Base-by-base conservation (phyloP, 2,113 vertebrate species). In the Myrmecophaga tridactyla region DNA sequence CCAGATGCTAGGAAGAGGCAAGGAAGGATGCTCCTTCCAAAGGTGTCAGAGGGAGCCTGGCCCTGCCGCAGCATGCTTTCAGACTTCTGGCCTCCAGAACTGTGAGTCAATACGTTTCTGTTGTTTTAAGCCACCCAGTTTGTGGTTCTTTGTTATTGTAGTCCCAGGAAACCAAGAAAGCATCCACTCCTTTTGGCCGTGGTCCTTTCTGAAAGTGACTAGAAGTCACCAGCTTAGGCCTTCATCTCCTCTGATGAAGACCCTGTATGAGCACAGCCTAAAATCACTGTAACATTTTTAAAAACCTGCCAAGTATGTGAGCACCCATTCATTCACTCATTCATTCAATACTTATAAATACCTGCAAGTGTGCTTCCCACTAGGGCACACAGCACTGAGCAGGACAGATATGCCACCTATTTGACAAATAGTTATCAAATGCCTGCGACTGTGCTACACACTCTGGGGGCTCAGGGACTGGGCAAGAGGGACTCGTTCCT, bases 401-500 rank as follows among this genome's bases (percentile, higher is more conserved):
- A 29, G 41, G 20, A 75, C 25, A 53, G 46, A 69, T 20, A 6
- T 0, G 10, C 13, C 65, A 27, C 20, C 43, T 82, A 34, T 29
- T 36, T 48, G n/a, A 84, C 29, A 56, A 73, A 83, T 29, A 46
- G 39, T 11, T 20, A 62, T 65, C 72, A 63, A 60, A 29, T 20
- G 41, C 27, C 39, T 77, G 65, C 23, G 11, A 15, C 5, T 1
- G 4, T 48, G n/a, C 17, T 31, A 23, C 23, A 20, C 15, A 15
- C 5, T 12, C 4, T 46, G 17, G 31, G 15, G 65, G 23, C 39
- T 0, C 25, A 6, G 3, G 27, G 36, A 1, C 58, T 3, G 34
- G 53, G 18, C 9, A 77, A 34, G 76, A 29, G 0, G 27, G 56
- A 34, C 46, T 5, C 29, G 53, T 0, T 34, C 65, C 27, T 17